Conservation (phyloP, 2,797 vertebrate species). For the Esox lucius region DNA sequence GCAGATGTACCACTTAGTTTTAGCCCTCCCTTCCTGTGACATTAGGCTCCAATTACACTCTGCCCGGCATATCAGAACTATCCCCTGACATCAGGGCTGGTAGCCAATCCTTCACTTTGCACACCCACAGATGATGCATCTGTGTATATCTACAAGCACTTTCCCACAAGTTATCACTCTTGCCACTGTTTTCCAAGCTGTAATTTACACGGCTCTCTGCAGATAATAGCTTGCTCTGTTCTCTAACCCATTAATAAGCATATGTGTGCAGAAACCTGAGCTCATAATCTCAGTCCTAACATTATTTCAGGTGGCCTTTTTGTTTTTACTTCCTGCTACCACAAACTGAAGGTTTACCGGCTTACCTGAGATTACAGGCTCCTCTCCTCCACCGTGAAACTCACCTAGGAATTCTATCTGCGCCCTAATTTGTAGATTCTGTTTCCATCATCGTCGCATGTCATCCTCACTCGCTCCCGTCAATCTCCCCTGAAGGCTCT, state of each 20-base stretch:
- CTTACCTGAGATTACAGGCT: constrained; percentile 22
- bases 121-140: constrained; percentile 56
- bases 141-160: constrained; percentile 37
- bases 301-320: constrained; percentile 51
- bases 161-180: constrained; percentile 71
- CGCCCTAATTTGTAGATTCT: not conserved
- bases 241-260: constrained; percentile 52
- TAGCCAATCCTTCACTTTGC: constrained; percentile 70
- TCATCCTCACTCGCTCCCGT: not conserved
- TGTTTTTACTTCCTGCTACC: constrained; percentile 40
- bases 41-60: constrained; percentile 53
- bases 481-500: not conserved
- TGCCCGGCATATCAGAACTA: constrained; percentile 48
- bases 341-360: constrained; percentile 42
- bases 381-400: not conserved
- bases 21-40: constrained; percentile 44
- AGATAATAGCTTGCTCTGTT: constrained; percentile 68
- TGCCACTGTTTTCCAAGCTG: constrained; percentile 53
- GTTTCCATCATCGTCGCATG: not conserved
- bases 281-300: constrained; percentile 48
- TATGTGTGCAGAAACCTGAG: constrained; percentile 59
- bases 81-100: constrained; percentile 58
- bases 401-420: constrained; percentile 1
- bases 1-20: constrained; percentile 28
- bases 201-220: constrained; percentile 58